phyloP scores from a whole-genome alignment of 2,888 invertebrate species.

The Phortica magna region DNA sequence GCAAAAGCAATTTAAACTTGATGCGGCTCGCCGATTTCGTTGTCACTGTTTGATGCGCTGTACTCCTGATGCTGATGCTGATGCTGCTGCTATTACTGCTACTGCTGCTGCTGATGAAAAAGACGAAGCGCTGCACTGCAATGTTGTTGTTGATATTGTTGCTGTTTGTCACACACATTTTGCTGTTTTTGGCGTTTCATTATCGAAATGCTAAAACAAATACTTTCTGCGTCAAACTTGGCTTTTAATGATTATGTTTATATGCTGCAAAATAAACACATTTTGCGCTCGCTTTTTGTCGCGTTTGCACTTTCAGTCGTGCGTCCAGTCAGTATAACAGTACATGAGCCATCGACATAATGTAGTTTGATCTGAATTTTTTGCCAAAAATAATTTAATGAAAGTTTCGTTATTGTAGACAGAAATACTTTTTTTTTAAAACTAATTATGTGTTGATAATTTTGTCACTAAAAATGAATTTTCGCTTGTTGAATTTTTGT shows the following conservation, averaged over 20 bases:
- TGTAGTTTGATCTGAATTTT: no score
- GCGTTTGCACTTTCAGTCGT: not conserved
- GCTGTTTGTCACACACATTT: no score
- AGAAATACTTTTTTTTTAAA: no score
- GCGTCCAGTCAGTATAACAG: not conserved
- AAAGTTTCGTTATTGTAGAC: no score
- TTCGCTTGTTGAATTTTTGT: no score
- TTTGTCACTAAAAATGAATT: no score
- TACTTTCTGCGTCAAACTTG: not conserved
- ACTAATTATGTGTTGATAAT: no score
- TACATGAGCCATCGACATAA: no score
- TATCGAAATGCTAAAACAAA: conserved; percentile 21
- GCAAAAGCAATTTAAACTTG: conserved; percentile 33
- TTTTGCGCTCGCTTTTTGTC: not conserved
- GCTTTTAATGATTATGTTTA: conserved; percentile 9
- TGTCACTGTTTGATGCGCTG: not conserved
- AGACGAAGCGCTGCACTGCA: not conserved
- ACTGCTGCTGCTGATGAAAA: not conserved
- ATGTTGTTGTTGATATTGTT: conserved; percentile 37
- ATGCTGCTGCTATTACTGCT: not conserved
- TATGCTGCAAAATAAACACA: not conserved
- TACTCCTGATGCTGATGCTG: not conserved
- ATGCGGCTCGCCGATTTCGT: not conserved
- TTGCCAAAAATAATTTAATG: no score
- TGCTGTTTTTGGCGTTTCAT: conserved; percentile 49